These are phyloP conservation scores for Anagyrus pseudococci DNA, from an alignment of 2,888 invertebrate species.

Conservation along the genomic window DNA sequence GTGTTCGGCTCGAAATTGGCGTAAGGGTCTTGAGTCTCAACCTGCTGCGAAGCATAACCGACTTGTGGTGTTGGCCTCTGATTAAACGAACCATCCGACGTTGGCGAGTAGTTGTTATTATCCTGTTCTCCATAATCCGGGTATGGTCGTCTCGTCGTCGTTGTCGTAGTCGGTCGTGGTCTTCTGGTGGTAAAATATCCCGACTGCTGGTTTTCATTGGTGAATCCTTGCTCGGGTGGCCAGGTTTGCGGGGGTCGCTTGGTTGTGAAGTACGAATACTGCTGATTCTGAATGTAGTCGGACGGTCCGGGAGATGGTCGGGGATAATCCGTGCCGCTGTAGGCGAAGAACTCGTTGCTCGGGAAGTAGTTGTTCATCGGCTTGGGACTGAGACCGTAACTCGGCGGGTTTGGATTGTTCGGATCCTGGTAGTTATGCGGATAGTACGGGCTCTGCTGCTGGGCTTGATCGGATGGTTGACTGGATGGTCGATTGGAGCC, in stretches of 20 bases:
- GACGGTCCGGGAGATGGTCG: not conserved
- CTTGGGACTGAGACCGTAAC: conserved; percentile 44
- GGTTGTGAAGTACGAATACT: not conserved
- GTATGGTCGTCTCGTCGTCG: not conserved
- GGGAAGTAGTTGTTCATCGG: conserved; percentile 43
- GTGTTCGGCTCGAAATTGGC: conserved; percentile 20
- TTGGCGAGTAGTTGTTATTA: not conserved
- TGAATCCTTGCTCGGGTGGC: too few species aligned
- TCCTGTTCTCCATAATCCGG: not conserved
- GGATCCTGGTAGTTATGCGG: conserved; percentile 49
- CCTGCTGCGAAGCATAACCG: too few species aligned
- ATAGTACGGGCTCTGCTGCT: conserved; percentile 32
- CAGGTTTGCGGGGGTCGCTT: not conserved
- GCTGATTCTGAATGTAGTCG: not conserved
- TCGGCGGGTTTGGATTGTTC: conserved; percentile 52
- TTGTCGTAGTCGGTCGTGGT: not conserved
- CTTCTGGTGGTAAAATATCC: not conserved
- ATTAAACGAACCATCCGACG: too few species aligned
- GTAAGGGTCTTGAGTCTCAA: conserved; percentile 11
- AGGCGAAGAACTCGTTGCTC: conserved; percentile 42
- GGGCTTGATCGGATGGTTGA: not conserved
- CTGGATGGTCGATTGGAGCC: not conserved
- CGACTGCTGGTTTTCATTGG: not conserved
- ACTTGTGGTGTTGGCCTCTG: too few species aligned
- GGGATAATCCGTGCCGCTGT: conserved; percentile 16